phyloP scores from a whole-genome alignment of 2,797 vertebrate genomes.

The Naso thynnoides region DNA sequence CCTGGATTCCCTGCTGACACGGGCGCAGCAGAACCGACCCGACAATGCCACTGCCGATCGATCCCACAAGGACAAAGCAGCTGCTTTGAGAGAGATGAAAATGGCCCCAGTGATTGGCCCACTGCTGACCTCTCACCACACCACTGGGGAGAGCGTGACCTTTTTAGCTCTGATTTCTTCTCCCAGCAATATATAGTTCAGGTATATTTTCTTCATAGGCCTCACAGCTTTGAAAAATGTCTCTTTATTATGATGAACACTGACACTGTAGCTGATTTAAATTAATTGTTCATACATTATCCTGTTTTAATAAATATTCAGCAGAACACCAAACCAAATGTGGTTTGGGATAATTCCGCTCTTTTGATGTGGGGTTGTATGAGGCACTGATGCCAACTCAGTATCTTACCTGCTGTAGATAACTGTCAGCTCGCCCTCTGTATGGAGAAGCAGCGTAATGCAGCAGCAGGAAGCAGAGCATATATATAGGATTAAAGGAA shows the following conservation, averaged over 20 bases:
- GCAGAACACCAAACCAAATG: not conserved
- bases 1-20: constrained; percentile 73
- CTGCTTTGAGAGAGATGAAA: constrained; percentile 64
- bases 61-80: constrained; percentile 78
- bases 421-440: too few relatives aligned
- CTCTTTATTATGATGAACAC: not conserved
- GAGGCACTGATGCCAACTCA: too few relatives aligned
- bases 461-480: too few relatives aligned
- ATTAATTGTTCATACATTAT: not conserved
- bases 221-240: not conserved
- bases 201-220: constrained; percentile 1
- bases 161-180: constrained; percentile 45
- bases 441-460: too few relatives aligned
- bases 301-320: not conserved
- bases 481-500: too few relatives aligned
- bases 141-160: constrained; percentile 63
- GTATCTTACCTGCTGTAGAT: too few relatives aligned
- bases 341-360: too few relatives aligned
- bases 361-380: too few relatives aligned
- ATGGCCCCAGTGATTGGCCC: constrained; percentile 66
- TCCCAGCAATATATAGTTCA: not conserved
- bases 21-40: constrained; percentile 63
- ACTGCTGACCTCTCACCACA: constrained; percentile 73
- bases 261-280: not conserved
- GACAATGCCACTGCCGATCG: constrained; percentile 72